These are phyloP conservation scores for Agrochola litura DNA, from an alignment of 2,888 invertebrate species.

Conservation along the genomic window DNA sequence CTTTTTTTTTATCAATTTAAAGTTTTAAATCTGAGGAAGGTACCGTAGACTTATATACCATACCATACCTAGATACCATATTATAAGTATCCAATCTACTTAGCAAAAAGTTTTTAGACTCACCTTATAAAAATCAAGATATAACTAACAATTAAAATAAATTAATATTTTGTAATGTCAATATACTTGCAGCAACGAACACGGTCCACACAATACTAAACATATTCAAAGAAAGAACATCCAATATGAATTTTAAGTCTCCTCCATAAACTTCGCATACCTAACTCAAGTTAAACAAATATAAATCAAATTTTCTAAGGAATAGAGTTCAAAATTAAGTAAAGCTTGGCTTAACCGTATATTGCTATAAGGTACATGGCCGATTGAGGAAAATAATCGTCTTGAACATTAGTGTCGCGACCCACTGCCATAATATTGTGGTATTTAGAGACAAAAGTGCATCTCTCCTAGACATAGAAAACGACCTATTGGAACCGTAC, in stretches of 20 bases:
- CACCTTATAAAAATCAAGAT: conserved; percentile 22
- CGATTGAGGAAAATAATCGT: conserved; percentile 39
- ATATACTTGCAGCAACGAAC: conserved; percentile 41
- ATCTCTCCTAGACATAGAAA: neutral
- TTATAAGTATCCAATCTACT: neutral
- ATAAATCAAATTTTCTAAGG: neutral
- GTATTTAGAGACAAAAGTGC: conserved; percentile 15
- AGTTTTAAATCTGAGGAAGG: neutral
- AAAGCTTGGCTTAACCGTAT: conserved; percentile 35
- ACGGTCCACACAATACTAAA: conserved; percentile 43
- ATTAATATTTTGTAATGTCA: neutral
- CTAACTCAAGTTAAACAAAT: neutral
- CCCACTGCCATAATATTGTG: conserved; percentile 30
- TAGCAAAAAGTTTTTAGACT: neutral
- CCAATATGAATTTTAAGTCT: conserved; percentile 47
- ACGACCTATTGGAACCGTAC: too few species aligned
- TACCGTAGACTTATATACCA: neutral
- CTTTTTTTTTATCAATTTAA: too few species aligned
- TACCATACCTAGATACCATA: too few species aligned
- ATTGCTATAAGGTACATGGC: conserved; percentile 29
- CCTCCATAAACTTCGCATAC: conserved; percentile 21
- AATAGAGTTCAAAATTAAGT: conserved; percentile 18
- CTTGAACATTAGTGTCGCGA: conserved; percentile 42
- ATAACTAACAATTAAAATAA: conserved; percentile 1
- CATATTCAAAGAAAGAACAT: conserved; percentile 20